These are phyloP conservation scores for Cariama cristata DNA, from an alignment of 2,113 vertebrate genomes.

Conservation along the genomic window DNA sequence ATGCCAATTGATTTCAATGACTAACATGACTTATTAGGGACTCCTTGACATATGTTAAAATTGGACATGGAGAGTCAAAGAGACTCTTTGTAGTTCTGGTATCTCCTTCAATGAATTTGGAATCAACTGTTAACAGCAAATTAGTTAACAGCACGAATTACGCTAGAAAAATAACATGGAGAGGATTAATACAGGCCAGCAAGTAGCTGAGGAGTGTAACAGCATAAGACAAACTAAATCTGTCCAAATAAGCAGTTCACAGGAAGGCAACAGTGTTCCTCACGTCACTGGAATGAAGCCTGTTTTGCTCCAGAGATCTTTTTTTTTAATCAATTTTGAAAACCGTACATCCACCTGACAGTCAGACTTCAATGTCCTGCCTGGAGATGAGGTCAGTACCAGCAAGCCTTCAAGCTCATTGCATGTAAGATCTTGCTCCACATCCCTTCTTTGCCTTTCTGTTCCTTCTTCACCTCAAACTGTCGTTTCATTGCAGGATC, in stretches of 20 bases:
- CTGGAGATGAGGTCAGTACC: background rate
- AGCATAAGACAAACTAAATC: background rate
- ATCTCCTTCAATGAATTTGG: background rate
- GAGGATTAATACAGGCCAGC: background rate
- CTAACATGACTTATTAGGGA: background rate
- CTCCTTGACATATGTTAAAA: background rate
- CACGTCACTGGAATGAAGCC: background rate
- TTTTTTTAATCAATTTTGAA: background rate
- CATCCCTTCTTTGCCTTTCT: background rate
- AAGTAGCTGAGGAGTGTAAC: background rate
- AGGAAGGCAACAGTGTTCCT: background rate
- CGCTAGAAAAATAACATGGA: background rate
- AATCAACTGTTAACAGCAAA: background rate
- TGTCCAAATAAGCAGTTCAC: background rate
- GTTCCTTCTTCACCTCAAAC: background rate
- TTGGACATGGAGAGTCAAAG: background rate
- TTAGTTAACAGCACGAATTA: background rate
- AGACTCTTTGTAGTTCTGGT: background rate
- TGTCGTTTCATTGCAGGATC: accelerated
- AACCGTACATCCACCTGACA: background rate
- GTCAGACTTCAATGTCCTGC: background rate
- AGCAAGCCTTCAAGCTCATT: background rate
- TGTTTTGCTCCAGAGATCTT: background rate
- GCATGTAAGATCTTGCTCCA: background rate
- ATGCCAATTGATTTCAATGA: background rate